These are phyloP conservation scores for Ploceus nigricollis DNA, from an alignment of 2,113 vertebrate species.

Conservation along the genomic window DNA sequence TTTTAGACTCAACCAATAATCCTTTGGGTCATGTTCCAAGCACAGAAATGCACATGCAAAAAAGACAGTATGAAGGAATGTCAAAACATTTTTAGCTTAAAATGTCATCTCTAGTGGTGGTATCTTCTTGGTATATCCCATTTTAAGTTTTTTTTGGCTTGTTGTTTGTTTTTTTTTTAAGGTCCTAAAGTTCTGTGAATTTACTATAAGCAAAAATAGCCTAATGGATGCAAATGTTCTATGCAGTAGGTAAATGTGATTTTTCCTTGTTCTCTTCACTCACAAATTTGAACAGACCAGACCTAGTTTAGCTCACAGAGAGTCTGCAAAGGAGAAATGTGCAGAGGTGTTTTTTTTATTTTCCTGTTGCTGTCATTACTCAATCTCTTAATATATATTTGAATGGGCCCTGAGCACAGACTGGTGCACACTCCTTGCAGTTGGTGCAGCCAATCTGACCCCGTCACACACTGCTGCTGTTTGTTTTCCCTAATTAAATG, in stretches of 20 bases:
- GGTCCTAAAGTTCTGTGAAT: slow-evolving; percentile 6
- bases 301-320: neutral
- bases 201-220: neutral
- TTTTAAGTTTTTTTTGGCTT: neutral
- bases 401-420: neutral
- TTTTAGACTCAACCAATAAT: neutral
- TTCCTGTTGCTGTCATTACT: neutral
- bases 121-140: neutral
- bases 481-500: neutral
- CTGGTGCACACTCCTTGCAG: neutral
- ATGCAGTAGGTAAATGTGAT: slow-evolving; percentile 12
- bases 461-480: neutral
- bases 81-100: neutral
- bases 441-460: neutral
- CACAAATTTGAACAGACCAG: neutral
- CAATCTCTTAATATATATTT: neutral
- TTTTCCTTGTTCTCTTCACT: neutral
- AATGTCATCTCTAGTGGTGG: neutral
- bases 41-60: neutral
- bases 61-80: neutral
- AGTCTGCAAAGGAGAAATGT: slow-evolving; percentile 1
- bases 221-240: neutral
- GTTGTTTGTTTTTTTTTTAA: neutral
- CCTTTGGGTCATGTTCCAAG: neutral
- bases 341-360: neutral